Percentiles rank a stretch among this genome's conserved stretches.
These are phyloP conservation scores for Allophyes oxyacanthae DNA, from an alignment of 2,888 invertebrate genomes.

Conservation along the genomic window DNA sequence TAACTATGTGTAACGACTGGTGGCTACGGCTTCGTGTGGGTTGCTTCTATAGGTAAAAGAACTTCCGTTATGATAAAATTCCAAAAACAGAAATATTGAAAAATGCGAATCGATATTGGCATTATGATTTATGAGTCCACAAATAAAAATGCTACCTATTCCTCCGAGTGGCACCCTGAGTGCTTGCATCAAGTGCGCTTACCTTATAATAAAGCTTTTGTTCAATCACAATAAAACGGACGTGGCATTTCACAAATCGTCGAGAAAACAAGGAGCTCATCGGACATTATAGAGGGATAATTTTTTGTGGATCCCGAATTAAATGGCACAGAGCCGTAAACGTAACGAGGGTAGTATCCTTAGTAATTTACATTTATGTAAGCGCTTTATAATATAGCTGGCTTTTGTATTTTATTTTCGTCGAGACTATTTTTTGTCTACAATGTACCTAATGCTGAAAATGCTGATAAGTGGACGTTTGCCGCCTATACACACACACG, in stretches of 20 bases:
- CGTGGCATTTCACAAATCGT: conserved; percentile 44
- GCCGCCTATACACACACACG: no score
- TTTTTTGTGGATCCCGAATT: conserved; percentile 28
- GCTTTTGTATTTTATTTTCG: conserved; percentile 22
- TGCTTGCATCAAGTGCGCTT: no score
- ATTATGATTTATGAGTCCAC: no score
- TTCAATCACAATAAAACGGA: conserved; percentile 45
- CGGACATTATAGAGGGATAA: conserved; percentile 14
- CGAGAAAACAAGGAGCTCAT: conserved; percentile 32
- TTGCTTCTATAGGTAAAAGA: no score
- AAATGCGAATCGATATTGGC: no score
- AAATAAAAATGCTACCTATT: no score
- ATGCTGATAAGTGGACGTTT: no score
- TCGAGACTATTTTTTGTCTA: neutral
- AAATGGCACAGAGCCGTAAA: conserved; percentile 40
- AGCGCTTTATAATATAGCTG: conserved; percentile 17
- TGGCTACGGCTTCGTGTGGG: no score
- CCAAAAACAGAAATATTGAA: no score
- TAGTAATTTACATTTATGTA: conserved; percentile 32
- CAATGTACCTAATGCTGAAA: neutral
- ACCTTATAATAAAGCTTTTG: conserved; percentile 1
- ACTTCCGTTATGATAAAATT: no score
- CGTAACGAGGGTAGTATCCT: conserved; percentile 24
- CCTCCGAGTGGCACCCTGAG: no score
- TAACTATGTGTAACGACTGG: no score